Evolutionary conservation across 2,797 vertebrate species (phyloP).

Genomic region (Anguilla marmorata): DNA sequence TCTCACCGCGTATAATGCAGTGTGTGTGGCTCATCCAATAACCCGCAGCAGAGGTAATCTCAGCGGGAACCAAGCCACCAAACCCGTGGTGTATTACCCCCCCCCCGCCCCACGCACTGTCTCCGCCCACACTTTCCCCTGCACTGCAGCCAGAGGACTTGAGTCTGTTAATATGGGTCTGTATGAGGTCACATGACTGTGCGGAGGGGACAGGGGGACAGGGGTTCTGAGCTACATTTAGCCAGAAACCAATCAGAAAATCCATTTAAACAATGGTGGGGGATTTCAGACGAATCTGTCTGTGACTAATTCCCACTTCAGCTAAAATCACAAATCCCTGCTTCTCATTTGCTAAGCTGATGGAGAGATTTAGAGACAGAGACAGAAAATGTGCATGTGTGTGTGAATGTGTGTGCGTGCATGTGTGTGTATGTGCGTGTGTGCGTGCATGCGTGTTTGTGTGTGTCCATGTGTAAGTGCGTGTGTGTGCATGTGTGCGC

Average conservation of each 20-base stretch:
- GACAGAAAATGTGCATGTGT: conserved; percentile 18
- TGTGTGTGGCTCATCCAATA: background rate
- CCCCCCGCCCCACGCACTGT: too few species aligned
- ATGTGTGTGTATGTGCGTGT: background rate
- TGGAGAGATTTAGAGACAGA: conserved; percentile 18
- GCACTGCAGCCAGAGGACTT: background rate
- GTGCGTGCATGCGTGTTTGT: too few species aligned
- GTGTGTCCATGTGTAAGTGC: background rate
- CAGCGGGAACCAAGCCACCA: background rate
- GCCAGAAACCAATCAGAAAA: conserved; percentile 25
- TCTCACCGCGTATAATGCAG: background rate
- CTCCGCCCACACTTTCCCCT: background rate
- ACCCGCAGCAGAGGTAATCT: background rate
- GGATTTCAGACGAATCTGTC: conserved; percentile 38
- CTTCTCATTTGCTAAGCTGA: conserved; percentile 35
- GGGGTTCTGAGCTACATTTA: background rate
- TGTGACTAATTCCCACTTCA: conserved; percentile 39
- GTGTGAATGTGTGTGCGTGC: background rate
- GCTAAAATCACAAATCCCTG: conserved; percentile 42
- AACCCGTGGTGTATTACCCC: background rate
- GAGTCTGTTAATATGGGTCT: background rate
- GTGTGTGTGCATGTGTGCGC: too few species aligned
- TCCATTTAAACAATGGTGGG: conserved; percentile 35
- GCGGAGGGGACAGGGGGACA: background rate
- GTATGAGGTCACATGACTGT: background rate